Base-by-base conservation (phyloP, 2,113 vertebrate species). In the Myotis lucifugus region DNA sequence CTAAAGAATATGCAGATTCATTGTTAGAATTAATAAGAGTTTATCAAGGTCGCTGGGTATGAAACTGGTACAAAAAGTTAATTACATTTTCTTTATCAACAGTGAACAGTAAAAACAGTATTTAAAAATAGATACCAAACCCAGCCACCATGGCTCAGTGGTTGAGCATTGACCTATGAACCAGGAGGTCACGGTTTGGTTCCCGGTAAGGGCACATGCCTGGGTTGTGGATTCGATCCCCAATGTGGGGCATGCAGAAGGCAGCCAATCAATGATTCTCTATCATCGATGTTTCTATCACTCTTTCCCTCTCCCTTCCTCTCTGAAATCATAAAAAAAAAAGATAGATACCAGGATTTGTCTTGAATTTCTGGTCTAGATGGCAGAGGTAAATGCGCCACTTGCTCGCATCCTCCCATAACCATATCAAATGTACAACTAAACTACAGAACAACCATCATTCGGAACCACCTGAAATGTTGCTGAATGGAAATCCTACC, bases 81-180 rank as follows among this genome's bases (percentile, higher is more conserved):
- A 97, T 96, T 94, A 81, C 15, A 70, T 96, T 93, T 96, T 86
- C 74, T 70, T n/a, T 37, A 94, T 29, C 72, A 90, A 78, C 59
- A 97, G 69, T 61, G 56, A 96, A 83, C 10, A 67, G 61, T 81
- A 79, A 88, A 91, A 81, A 84, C n/a, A 84, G 23, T 93, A 42
- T 40, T 96, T 93, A 84, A 93, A 93, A 95, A 86, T 54, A 59
- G 42, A 73, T 34, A 88, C 27, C 14, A 82, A 61, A 25, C 59
- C 59, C 59, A 61, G 59, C 23, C 59, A 27, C 23, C 59, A 61
- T 61, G 25, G 59, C 11, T 61, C 59, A 61, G 59, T 27, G 59
- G 59, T 61, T 61, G 59, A 61, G 23, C 25, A 61, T 61, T 61
- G 9, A 61, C 59, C 59, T 12, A 61, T 27, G 25, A 61, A 5